These are phyloP conservation scores for Scolopax mira DNA, from an alignment of 2,113 vertebrate genomes.

Conservation along the genomic window DNA sequence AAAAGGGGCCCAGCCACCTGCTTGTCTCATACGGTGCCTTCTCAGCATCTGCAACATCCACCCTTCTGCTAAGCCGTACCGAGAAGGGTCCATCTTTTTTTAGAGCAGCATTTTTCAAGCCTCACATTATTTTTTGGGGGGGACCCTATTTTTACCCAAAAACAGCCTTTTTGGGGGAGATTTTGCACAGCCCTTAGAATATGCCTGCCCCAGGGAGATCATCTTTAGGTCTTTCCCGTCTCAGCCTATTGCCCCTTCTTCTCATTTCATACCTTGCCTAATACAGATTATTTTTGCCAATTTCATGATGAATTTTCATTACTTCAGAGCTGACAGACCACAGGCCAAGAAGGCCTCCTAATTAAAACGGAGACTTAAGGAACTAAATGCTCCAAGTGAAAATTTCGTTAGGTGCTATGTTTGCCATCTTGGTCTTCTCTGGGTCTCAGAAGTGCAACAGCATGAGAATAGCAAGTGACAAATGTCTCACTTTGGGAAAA, in stretches of 20 bases:
- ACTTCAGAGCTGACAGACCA: not conserved
- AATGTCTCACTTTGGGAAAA: not conserved
- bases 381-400: not conserved
- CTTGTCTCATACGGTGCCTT: rapidly evolving
- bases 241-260: not conserved
- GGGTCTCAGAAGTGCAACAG: rapidly evolving
- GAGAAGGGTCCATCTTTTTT: rapidly evolving
- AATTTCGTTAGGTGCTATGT: rapidly evolving
- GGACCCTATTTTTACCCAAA: rapidly evolving
- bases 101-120: rapidly evolving
- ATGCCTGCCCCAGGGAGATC: rapidly evolving
- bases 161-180: not conserved
- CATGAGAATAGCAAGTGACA: not conserved
- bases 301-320: not conserved
- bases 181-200: not conserved
- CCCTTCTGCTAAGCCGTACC: rapidly evolving
- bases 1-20: rapidly evolving
- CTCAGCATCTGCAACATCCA: rapidly evolving
- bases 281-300: rapidly evolving
- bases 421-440: not conserved
- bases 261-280: rapidly evolving
- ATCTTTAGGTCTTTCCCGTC: not conserved
- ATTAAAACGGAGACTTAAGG: not conserved
- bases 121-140: not conserved
- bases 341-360: not conserved